Base-by-base conservation (phyloP, 2,113 vertebrate genomes). In the Limnothrissa miodon region DNA sequence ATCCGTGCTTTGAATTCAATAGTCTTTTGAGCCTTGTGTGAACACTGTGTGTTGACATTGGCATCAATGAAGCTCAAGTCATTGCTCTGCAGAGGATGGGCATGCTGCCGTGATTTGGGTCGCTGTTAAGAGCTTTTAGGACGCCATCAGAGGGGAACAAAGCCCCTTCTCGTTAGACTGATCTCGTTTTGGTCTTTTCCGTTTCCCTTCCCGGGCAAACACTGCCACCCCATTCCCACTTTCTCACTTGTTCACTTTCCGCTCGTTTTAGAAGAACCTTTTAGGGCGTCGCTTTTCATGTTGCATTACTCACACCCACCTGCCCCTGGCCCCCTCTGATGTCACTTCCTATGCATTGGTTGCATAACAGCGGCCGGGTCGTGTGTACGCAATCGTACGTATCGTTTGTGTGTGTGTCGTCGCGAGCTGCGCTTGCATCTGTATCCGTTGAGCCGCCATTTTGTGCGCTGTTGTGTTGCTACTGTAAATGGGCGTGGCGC, bases 401-500 rank as follows among this genome's bases (percentile, higher is more conserved):
- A 9, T 11, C 19, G 33, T 74, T 36, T 33, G 13, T 74, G 25
- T 36, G 33, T 74, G 66, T 11, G 25, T 2, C 10, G 46, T 15
- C 11, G 66, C 11, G 4, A 36, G 5, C 66, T 36, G 29, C 29
- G 25, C 10, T 74, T 36, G 25, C 10, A 11, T 3, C 15, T 5
- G 42, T 42, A 42, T 42, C 42, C 15, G 66, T 1, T 0, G 10
- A 0, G 1, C 66, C 66, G 66, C 66, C 66, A 74, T 74, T 74
- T 74, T 74, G 66, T 74, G 25, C 36, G 9, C 2, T 25, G 59
- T 66, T 11, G 9, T 36, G 1, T 36, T 1, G 66, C 33, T 74
- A 74, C 66, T 74, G 66, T 74, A 74, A 74, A 33, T 36, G 66
- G 66, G 66, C 59, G 59, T 29, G 59, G 59, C 25, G n/a, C 66